These are phyloP conservation scores for Eurystomus glaucurus DNA, from an alignment of 2,797 vertebrate genomes.

Conservation along the genomic window DNA sequence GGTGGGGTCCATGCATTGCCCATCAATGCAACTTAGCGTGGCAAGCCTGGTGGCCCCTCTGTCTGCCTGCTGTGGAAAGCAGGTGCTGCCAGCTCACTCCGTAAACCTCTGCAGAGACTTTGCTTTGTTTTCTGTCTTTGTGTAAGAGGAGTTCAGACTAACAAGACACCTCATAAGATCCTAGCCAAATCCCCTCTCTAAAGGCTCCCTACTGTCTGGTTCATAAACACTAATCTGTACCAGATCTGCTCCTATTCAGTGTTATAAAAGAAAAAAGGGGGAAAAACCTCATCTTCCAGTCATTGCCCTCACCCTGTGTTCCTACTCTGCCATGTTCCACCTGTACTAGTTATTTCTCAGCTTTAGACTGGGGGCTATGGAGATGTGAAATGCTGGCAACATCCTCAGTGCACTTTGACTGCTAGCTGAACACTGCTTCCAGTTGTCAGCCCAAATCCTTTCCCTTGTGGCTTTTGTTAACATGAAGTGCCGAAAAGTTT, in stretches of 20 bases:
- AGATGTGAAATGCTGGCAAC: not conserved
- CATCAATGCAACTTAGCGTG: rapidly evolving
- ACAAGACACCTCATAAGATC: not conserved
- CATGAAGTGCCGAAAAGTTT: not conserved
- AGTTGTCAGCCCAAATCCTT: not conserved
- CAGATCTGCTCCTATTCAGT: not conserved
- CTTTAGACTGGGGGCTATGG: not conserved
- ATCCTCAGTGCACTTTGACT: not conserved
- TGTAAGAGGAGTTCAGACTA: conserved; percentile 12
- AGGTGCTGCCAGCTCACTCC: not conserved
- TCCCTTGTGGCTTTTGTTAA: not conserved
- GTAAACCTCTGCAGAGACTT: not conserved
- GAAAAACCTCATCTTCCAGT: rapidly evolving
- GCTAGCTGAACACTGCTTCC: not conserved
- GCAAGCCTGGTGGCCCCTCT: not conserved
- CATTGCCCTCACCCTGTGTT: not conserved
- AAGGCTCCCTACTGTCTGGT: not conserved
- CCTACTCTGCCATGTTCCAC: not conserved
- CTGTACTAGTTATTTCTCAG: not conserved
- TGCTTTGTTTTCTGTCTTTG: not conserved
- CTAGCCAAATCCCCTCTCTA: conserved; percentile 1
- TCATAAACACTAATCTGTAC: conserved; percentile 38
- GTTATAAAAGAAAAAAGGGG: not conserved
- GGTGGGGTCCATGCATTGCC: not conserved
- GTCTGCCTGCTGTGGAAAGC: not conserved